Evolutionary conservation across 2,113 vertebrate species (phyloP).

Genomic region (Aix galericulata): DNA sequence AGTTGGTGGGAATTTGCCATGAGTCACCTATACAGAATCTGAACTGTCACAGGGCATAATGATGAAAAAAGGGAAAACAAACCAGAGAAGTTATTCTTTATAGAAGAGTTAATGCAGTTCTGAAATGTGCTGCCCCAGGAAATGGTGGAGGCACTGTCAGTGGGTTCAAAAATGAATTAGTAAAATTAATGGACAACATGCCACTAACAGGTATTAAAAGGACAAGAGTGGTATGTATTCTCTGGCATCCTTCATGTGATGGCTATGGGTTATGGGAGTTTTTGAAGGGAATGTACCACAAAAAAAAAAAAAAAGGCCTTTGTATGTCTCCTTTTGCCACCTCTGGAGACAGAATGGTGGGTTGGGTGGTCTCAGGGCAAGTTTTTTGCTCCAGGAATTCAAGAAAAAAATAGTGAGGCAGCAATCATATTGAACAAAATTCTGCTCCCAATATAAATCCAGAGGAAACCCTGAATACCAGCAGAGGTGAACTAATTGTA

Average conservation of each 20-base stretch:
- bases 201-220: background rate
- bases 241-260: background rate
- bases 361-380: background rate
- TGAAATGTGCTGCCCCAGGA: background rate
- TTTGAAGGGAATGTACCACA: background rate
- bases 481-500: background rate
- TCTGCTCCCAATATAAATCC: background rate
- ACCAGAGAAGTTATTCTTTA: background rate
- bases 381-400: background rate
- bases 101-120: background rate
- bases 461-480: background rate
- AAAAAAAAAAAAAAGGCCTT: background rate
- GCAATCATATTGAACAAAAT: background rate
- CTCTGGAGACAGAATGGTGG: background rate
- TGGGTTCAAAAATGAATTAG: background rate
- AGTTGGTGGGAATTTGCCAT: background rate
- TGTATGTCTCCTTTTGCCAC: background rate
- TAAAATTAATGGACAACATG: background rate
- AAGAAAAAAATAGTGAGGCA: background rate
- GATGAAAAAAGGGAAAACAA: background rate
- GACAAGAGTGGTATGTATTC: background rate
- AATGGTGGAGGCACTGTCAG: background rate
- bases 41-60: background rate
- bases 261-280: background rate
- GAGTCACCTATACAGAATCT: background rate